A percentile compares a stretch with the other conserved stretches of the same genome.
Conservation (phyloP, 2,888 invertebrate genomes). For the Pseudolycoriella hygida region DNA sequence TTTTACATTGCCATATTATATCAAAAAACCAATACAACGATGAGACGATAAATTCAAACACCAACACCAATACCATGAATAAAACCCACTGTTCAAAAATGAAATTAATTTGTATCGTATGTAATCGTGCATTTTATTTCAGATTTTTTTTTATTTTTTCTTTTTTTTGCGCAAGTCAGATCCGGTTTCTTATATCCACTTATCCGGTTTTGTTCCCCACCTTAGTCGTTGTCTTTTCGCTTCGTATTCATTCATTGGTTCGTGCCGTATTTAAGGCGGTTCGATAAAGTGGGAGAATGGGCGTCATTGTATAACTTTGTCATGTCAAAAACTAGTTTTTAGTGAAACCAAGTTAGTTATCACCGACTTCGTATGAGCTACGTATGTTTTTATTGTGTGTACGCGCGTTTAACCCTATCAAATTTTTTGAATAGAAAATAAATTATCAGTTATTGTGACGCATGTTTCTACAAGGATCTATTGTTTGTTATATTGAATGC, state of each 20-base stretch:
- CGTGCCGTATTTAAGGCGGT: background rate
- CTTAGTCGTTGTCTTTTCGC: background rate
- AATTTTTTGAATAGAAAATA: background rate
- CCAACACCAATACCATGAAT: no score
- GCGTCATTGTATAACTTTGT: background rate
- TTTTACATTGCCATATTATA: background rate
- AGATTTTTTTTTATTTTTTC: background rate
- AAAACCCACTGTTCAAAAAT: background rate
- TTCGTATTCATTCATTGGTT: background rate
- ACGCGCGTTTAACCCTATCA: slow-evolving; percentile 1
- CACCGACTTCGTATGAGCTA: background rate
- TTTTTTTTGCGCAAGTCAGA: slow-evolving; percentile 1
- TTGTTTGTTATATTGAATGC: no score
- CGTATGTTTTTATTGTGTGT: background rate
- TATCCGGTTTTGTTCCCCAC: slow-evolving; percentile 2
- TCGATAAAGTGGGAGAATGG: slow-evolving; percentile 1
- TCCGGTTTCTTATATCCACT: slow-evolving; percentile 3
- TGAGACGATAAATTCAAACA: background rate
- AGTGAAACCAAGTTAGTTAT: slow-evolving; percentile 1
- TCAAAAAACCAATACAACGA: background rate
- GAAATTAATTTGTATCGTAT: background rate
- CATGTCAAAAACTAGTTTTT: slow-evolving; percentile 4
- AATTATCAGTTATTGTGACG: no score
- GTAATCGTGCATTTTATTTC: background rate
- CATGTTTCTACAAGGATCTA: no score